Percentiles rank a stretch among this genome's conserved stretches.
phyloP scores from a whole-genome alignment of 2,888 invertebrate genomes.

The Synanthedon formicaeformis region DNA sequence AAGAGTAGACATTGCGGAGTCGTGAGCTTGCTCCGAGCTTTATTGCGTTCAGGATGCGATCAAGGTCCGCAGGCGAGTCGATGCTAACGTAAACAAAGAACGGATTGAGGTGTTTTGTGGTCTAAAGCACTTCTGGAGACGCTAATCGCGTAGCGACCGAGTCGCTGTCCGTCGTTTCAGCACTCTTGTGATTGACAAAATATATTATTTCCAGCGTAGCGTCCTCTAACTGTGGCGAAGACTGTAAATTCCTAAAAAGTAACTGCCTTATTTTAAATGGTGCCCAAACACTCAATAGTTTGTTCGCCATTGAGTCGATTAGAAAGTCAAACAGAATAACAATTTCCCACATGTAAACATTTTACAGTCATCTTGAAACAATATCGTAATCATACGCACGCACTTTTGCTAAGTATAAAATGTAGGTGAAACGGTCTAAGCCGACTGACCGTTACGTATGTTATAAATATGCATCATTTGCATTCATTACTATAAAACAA shows the following conservation, averaged over 20 bases:
- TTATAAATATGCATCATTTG: not conserved
- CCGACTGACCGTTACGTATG: too few relatives aligned
- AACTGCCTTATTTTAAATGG: too few relatives aligned
- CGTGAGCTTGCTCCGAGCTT: slow-evolving; percentile 59
- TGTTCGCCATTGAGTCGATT: too few relatives aligned
- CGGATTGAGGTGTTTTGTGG: slow-evolving; percentile 48
- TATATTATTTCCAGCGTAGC: too few relatives aligned
- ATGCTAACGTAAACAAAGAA: slow-evolving; percentile 50
- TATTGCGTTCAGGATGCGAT: slow-evolving; percentile 61
- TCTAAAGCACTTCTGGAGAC: not conserved
- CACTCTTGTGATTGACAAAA: slow-evolving; percentile 4
- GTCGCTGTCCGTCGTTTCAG: slow-evolving; percentile 12
- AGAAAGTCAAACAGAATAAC: too few relatives aligned
- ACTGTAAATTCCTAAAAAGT: too few relatives aligned
- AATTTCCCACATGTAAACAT: too few relatives aligned
- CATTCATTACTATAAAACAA: not conserved
- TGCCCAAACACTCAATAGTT: too few relatives aligned
- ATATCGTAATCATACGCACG: not conserved
- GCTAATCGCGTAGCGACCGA: slow-evolving; percentile 12
- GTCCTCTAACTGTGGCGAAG: too few relatives aligned
- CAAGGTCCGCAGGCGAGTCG: slow-evolving; percentile 33
- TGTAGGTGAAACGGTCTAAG: too few relatives aligned
- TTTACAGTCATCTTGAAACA: too few relatives aligned
- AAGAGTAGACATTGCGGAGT: slow-evolving; percentile 56
- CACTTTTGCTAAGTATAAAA: not conserved